phyloP scores from a whole-genome alignment of 2,888 invertebrate species.

The Eristalis pertinax region DNA sequence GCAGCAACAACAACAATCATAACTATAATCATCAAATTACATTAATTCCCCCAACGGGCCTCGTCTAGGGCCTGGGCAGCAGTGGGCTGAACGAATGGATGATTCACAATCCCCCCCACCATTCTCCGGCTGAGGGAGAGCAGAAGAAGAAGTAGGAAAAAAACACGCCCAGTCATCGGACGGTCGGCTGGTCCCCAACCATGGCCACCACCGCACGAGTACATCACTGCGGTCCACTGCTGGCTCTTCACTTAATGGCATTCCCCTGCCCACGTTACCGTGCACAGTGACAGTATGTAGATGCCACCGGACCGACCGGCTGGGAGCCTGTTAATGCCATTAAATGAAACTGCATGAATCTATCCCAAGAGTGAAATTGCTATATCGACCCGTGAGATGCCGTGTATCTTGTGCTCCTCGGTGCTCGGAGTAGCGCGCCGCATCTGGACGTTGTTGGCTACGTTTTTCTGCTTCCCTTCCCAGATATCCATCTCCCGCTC shows the following conservation, averaged over 20 bases:
- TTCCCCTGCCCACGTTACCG: conserved; percentile 11
- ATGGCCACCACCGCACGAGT: not conserved
- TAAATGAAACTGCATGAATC: conserved; percentile 69
- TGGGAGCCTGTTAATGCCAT: conserved; percentile 47
- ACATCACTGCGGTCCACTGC: conserved; percentile 23
- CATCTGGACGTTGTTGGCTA: conserved; percentile 25
- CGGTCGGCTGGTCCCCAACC: not conserved
- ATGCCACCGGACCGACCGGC: not conserved
- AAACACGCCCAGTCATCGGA: conserved; percentile 7
- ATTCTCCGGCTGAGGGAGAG: not conserved
- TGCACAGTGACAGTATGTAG: not conserved
- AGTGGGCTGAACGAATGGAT: conserved; percentile 9
- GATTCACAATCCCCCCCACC: conserved; percentile 20
- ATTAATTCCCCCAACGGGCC: conserved; percentile 28
- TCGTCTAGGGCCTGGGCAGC: not conserved
- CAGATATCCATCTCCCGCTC: conserved; percentile 17
- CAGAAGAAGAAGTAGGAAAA: not conserved
- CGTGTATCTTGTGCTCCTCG: conserved; percentile 26
- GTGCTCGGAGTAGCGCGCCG: not conserved
- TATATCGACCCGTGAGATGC: conserved; percentile 62
- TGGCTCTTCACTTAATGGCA: conserved; percentile 49
- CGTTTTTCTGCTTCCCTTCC: conserved; percentile 60
- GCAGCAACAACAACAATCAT: conserved; percentile 44
- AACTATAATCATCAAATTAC: conserved; percentile 68
- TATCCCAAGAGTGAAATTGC: conserved; percentile 70